Evolutionary conservation across 2,113 vertebrate genomes (phyloP).

Genomic region (Nematolebias whitei): DNA sequence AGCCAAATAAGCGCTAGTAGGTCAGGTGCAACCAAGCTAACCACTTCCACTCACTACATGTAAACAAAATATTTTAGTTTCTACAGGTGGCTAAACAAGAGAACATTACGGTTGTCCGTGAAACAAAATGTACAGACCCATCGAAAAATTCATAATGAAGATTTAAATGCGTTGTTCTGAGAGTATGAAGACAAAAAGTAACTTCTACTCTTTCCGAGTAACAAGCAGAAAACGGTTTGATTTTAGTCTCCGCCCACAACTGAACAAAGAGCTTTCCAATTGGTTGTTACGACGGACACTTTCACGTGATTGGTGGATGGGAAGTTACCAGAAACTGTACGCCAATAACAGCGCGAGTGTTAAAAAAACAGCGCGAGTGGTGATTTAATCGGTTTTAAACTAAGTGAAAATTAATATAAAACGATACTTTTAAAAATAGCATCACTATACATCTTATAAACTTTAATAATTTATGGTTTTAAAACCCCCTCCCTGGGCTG

Average conservation of each 20-base stretch:
- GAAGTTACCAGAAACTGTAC: constrained; percentile 3
- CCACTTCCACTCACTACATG: constrained; percentile 18
- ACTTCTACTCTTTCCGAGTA: neutral
- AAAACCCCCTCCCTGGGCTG: too few relatives aligned
- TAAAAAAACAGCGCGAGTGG: too few relatives aligned
- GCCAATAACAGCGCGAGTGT: constrained; percentile 59
- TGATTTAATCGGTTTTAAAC: neutral
- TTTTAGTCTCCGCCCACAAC: constrained; percentile 41
- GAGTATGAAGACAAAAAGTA: neutral
- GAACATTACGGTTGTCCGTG: neutral
- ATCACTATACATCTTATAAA: too few relatives aligned
- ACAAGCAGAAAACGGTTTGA: constrained; percentile 31
- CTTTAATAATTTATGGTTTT: too few relatives aligned
- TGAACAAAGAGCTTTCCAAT: constrained; percentile 55
- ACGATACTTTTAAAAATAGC: too few relatives aligned
- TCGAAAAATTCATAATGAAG: neutral
- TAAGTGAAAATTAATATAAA: too few relatives aligned
- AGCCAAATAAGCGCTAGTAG: neutral
- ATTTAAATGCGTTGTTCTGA: fast-evolving
- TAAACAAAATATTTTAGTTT: constrained; percentile 54
- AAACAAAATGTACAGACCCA: neutral
- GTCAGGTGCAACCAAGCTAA: neutral
- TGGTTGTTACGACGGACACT: constrained; percentile 40
- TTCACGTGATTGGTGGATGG: constrained; percentile 51
- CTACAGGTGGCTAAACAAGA: constrained; percentile 47